These are phyloP conservation scores for Julus scanicus DNA, from an alignment of 2,888 invertebrate genomes.

Conservation along the genomic window DNA sequence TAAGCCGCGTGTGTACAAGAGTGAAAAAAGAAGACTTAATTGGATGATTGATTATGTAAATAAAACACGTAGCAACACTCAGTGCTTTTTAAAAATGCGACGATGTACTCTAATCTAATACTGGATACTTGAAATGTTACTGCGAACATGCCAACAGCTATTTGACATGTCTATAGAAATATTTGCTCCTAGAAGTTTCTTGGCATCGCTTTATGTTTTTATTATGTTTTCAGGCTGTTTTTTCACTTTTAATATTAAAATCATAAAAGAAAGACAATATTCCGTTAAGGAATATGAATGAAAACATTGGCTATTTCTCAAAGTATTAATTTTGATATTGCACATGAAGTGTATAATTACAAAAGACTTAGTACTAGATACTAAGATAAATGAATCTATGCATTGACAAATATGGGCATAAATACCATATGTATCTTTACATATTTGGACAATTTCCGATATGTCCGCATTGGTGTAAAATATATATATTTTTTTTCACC, in stretches of 20 bases:
- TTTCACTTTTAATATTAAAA: not conserved
- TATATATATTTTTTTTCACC: no score
- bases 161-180: not conserved
- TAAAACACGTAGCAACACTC: conserved; percentile 4
- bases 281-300: no score
- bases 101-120: not conserved
- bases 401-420: no score
- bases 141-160: not conserved
- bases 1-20: not conserved
- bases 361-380: no score
- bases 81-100: not conserved
- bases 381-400: no score
- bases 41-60: conserved; percentile 4
- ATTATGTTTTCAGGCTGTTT: not conserved
- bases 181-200: not conserved
- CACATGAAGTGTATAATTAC: no score
- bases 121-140: not conserved
- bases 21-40: not conserved
- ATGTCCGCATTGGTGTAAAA: no score
- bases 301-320: no score
- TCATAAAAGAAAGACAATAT: no score
- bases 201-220: not conserved
- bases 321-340: no score
- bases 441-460: no score
- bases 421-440: no score